These are phyloP conservation scores for Stenodera caucasica DNA, from an alignment of 2,888 invertebrate species.

Conservation along the genomic window DNA sequence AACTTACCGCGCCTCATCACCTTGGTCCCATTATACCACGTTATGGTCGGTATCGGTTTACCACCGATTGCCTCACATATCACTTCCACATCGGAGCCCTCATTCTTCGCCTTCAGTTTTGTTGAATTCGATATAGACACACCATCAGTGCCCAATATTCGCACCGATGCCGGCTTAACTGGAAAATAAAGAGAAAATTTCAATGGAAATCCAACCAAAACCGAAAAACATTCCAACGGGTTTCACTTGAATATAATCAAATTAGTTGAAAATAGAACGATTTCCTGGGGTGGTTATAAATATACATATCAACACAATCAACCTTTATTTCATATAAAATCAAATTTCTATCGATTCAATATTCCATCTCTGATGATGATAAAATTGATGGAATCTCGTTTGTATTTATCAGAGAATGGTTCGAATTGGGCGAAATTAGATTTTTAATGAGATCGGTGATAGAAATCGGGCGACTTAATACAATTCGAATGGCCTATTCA, in stretches of 20 bases:
- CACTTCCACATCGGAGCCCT: slow-evolving; percentile 68
- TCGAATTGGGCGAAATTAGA: not conserved
- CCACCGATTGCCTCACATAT: slow-evolving; percentile 78
- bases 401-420: no score
- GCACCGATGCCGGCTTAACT: slow-evolving; percentile 81
- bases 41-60: slow-evolving; percentile 81
- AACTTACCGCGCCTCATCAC: slow-evolving; percentile 61
- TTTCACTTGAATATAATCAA: no score
- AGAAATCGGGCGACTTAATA: not conserved
- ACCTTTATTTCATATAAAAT: no score
- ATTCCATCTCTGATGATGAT: no score
- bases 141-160: slow-evolving; percentile 68
- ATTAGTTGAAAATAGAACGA: no score
- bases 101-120: slow-evolving; percentile 70
- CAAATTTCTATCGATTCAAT: no score
- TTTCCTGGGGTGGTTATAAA: no score
- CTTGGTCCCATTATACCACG: slow-evolving; percentile 80
- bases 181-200: slow-evolving; percentile 54
- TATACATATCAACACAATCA: no score
- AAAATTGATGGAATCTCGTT: no score
- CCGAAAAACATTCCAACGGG: no score
- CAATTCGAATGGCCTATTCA: not conserved
- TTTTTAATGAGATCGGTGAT: not conserved
- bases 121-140: slow-evolving; percentile 65
- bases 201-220: no score